Conservation (phyloP, 1,140 invertebrate genomes). For the Zaprionus kolodkinae region DNA sequence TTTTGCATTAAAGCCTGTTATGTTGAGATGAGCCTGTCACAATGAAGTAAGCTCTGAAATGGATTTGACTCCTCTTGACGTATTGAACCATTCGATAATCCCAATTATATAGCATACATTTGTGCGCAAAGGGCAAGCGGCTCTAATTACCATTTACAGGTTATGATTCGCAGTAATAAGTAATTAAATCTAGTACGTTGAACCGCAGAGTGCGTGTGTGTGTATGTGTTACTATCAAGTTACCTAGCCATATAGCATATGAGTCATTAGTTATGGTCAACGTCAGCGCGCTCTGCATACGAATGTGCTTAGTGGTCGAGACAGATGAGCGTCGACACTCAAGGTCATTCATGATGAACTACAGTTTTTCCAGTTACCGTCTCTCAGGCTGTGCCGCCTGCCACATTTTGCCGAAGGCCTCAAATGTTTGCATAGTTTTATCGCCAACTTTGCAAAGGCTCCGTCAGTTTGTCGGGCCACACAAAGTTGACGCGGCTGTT, state of each 20-base stretch:
- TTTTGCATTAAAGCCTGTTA: neutral
- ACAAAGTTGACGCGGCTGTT: neutral
- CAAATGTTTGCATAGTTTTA: conserved; percentile 24
- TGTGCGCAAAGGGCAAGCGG: conserved; percentile 1
- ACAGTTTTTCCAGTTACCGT: neutral
- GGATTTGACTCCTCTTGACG: neutral
- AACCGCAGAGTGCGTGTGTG: neutral
- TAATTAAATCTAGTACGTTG: conserved; percentile 22
- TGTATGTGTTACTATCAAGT: conserved; percentile 7
- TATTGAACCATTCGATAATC: neutral
- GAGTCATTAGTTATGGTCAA: conserved; percentile 32
- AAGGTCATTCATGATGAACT: conserved; percentile 11
- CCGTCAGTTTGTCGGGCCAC: neutral
- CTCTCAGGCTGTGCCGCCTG: neutral
- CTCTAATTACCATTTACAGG: neutral
- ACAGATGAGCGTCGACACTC: neutral
- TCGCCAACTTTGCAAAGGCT: conserved; percentile 15
- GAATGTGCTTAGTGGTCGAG: conserved; percentile 11
- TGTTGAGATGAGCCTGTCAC: neutral
- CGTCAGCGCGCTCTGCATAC: conserved; percentile 17
- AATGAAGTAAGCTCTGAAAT: neutral
- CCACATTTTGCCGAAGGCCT: conserved; percentile 17
- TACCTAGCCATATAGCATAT: conserved; percentile 5
- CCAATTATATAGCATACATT: conserved; percentile 13
- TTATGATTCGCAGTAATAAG: neutral